Evolutionary conservation across 2,888 invertebrate species (phyloP), one percentile per base, ranked within the genome.

Genomic region (Pandemis corylana): DNA sequence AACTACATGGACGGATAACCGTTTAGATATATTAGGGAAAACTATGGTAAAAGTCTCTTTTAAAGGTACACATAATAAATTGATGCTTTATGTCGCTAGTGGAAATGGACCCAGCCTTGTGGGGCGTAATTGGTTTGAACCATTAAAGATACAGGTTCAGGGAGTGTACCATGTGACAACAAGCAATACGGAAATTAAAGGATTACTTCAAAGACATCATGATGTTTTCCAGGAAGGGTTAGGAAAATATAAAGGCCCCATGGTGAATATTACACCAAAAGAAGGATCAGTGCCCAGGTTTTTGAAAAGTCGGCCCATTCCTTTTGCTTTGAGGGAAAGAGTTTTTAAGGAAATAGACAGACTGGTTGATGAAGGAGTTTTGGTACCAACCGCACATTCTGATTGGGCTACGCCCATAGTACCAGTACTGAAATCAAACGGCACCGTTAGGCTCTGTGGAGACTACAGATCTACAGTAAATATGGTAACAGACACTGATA

Each of bases 351-450:
- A 56, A 9, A 56, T 56, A n/a, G 20, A 53, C n/a, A 53, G 53
- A 20, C 9, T 56, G 20, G 4, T 15, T 20, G 20, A 44, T 44
- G 56, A 56, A 56, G 56, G 56, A 7, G 56, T 56, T 20, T 9
- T 56, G 7, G 56, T n/a, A 20, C 5, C 56, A 5, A 56, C 56
- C 9, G 5, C 20, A 20, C 56, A 56, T n/a, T 56, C 20, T 7
- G 56, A 56, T 15, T 56, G 56, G 56, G 56, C 56, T n/a, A 56
- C 56, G 20, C 56, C 56, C n/a, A 56, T 56, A 2, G 56, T 56
- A 5, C 20, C 56, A 3, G 56, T 56, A 5, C n/a, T 56, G 20
- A 56, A 56, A 20, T n/a, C n/a, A n/a, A n/a, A 56, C 20, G 15
- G 56, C 56, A 56, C 15, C 7, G 56, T 56, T 15, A 15, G 56